Conservation (phyloP, 1,140 invertebrate genomes). For the Microplitis mediator region DNA sequence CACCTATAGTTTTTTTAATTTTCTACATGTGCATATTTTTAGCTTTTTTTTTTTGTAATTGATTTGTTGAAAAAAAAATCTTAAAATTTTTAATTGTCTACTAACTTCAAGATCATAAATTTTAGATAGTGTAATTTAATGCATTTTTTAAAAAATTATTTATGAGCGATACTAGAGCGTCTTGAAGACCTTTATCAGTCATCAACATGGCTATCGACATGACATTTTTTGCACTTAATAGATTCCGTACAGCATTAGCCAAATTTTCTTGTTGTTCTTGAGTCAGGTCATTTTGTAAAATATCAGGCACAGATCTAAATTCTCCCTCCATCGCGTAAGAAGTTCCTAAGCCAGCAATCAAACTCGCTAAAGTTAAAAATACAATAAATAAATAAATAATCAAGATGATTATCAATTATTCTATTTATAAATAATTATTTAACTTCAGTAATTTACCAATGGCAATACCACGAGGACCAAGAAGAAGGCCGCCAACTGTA, state of each 20-base stretch:
- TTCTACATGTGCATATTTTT: too few species aligned
- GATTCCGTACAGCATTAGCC: conserved; percentile 17
- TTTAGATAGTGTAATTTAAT: neutral
- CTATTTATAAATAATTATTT: neutral
- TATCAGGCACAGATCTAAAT: conserved; percentile 33
- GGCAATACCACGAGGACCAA: conserved; percentile 11
- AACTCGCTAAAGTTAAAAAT: neutral
- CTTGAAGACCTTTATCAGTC: neutral
- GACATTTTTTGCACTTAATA: conserved; percentile 28
- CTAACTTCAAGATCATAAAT: too few species aligned
- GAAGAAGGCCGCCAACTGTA: conserved; percentile 7
- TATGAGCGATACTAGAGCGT: neutral
- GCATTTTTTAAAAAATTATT: neutral
- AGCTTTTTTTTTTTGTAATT: too few species aligned
- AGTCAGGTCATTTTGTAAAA: conserved; percentile 29
- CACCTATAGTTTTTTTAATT: too few species aligned
- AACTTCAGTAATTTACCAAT: conserved; percentile 1
- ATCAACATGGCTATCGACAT: conserved; percentile 16
- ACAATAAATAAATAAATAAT: too few species aligned
- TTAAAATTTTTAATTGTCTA: too few species aligned
- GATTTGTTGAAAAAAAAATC: too few species aligned
- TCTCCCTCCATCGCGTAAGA: conserved; percentile 8
- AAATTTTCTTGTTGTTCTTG: conserved; percentile 29
- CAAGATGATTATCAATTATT: neutral
- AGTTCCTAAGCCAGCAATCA: neutral